Evolutionary conservation across 2,888 invertebrate genomes (phyloP).

Genomic region (Andrena haemorrhoa): DNA sequence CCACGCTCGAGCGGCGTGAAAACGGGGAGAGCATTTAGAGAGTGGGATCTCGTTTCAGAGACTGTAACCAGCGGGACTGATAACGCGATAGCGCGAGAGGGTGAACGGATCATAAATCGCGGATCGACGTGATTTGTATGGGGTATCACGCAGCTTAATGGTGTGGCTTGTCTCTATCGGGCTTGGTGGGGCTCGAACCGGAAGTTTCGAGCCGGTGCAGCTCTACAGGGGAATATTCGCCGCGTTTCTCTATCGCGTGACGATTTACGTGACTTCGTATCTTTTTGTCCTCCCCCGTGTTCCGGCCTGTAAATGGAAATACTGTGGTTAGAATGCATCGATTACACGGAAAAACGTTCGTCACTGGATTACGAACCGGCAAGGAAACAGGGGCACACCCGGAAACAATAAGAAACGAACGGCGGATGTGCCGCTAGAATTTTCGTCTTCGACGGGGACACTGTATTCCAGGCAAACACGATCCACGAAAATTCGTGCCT

Average conservation of each 20-base stretch:
- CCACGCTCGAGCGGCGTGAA: conserved; percentile 41
- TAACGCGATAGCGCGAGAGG: conserved; percentile 75
- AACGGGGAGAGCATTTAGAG: conserved; percentile 53
- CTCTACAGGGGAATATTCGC: conserved; percentile 61
- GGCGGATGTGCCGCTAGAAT: background rate
- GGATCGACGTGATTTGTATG: conserved; percentile 81
- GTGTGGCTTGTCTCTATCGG: conserved; percentile 75
- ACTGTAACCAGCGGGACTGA: conserved; percentile 65
- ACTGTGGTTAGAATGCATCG: background rate
- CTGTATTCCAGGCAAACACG: background rate
- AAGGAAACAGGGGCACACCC: background rate
- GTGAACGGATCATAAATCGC: conserved; percentile 77
- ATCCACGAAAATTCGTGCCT: background rate
- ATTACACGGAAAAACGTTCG: conserved; percentile 1
- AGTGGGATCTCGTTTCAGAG: conserved; percentile 66
- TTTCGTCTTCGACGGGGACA: background rate
- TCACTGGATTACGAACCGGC: conserved; percentile 18
- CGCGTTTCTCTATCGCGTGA: conserved; percentile 56
- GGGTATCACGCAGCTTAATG: conserved; percentile 77
- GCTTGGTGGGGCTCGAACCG: conserved; percentile 55
- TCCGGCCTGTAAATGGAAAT: conserved; percentile 37
- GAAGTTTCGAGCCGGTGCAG: conserved; percentile 68
- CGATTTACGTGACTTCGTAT: conserved; percentile 67
- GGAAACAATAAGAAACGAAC: conserved; percentile 1
- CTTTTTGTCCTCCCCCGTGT: conserved; percentile 34